These are phyloP conservation scores for Odontesthes bonariensis DNA, from an alignment of 2,113 vertebrate genomes.

Conservation along the genomic window DNA sequence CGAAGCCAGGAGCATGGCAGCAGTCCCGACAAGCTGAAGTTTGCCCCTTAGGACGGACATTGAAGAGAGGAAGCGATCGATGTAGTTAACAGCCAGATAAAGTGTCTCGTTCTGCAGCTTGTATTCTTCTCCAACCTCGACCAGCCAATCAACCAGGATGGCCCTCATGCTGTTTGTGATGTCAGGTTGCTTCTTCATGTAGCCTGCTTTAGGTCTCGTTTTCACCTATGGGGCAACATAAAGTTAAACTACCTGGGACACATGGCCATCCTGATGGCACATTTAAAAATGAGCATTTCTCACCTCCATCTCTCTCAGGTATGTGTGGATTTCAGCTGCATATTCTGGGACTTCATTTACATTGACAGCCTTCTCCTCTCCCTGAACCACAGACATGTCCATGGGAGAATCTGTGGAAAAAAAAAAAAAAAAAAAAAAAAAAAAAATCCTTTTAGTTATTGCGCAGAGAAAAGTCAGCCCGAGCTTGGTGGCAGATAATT, in stretches of 20 bases:
- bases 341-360: conserved; percentile 91
- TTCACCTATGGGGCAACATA: conserved; percentile 82
- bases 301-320: conserved; percentile 96
- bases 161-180: conserved; percentile 97
- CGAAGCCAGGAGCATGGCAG: conserved; percentile 97
- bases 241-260: background rate
- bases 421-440: too few species aligned
- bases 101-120: conserved; percentile 97
- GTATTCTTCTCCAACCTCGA: conserved; percentile 98
- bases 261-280: background rate
- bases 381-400: conserved; percentile 92
- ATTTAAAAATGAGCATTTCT: background rate
- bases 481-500: too few species aligned
- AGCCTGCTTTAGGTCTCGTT: conserved; percentile 91
- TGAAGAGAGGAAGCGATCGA: conserved; percentile 96
- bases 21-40: conserved; percentile 97
- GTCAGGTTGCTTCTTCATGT: conserved; percentile 98
- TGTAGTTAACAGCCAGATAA: conserved; percentile 97
- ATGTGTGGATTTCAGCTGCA: conserved; percentile 88
- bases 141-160: conserved; percentile 98
- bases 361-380: conserved; percentile 82
- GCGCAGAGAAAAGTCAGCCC: background rate
- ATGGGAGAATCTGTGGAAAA: conserved; percentile 89
- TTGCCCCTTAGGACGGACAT: conserved; percentile 98
- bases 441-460: conserved; percentile 26